Evolutionary conservation across 2,797 vertebrate species (phyloP).

Genomic region (Lates japonicus): DNA sequence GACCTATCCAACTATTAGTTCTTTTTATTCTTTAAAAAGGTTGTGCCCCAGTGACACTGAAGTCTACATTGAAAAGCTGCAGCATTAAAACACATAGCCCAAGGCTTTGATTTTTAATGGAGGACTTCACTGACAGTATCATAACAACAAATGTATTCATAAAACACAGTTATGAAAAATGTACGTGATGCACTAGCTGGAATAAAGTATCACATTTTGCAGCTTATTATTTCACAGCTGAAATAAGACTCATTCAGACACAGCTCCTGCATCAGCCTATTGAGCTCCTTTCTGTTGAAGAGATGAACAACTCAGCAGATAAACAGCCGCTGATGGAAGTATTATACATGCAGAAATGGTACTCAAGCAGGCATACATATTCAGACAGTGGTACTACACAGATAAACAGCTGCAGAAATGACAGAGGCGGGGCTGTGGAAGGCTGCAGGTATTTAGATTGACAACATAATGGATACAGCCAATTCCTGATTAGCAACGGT

Average conservation of each 20-base stretch:
- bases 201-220: conserved; percentile 40
- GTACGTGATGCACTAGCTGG: conserved; percentile 13
- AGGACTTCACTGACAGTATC: conserved; percentile 19
- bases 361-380: conserved; percentile 9
- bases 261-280: conserved; percentile 19
- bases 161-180: conserved; percentile 33
- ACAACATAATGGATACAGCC: conserved; percentile 15
- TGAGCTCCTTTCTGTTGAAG: conserved; percentile 23
- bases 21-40: neutral
- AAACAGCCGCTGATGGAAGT: conserved; percentile 46
- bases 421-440: no score
- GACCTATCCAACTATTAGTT: neutral
- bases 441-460: conserved; percentile 27
- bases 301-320: conserved; percentile 44
- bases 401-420: conserved; percentile 13
- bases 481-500: neutral
- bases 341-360: conserved; percentile 30
- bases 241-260: conserved; percentile 30
- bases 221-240: conserved; percentile 43
- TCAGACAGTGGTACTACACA: conserved; percentile 6
- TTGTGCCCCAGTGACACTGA: conserved; percentile 2
- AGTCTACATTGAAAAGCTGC: conserved; percentile 2
- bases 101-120: conserved; percentile 35
- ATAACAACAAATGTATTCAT: conserved; percentile 30
- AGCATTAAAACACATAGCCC: conserved; percentile 2